A percentile compares a stretch with the other conserved stretches of the same genome.
Conservation (phyloP, 2,797 vertebrate genomes). For the Mus caroli region DNA sequence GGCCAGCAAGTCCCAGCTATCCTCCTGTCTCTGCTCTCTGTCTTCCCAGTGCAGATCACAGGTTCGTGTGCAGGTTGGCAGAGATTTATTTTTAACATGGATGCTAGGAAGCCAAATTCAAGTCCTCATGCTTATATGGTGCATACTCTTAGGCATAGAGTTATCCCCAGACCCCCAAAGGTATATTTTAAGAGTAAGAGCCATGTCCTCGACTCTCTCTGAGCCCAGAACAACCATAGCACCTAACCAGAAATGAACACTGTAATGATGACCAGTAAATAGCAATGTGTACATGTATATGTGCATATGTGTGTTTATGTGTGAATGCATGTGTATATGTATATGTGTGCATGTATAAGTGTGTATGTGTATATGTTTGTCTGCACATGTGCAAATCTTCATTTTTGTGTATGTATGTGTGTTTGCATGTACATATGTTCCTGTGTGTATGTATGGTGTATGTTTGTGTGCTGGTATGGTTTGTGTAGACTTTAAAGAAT, state of each 20-base stretch:
- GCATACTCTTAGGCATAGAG: not conserved
- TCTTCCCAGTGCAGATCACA: not conserved
- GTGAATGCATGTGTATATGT: not conserved
- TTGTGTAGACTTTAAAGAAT: not conserved
- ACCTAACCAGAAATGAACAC: rapidly evolving
- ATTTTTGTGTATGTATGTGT: not conserved
- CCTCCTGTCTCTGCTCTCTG: not conserved
- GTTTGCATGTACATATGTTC: not conserved
- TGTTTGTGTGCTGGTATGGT: not conserved
- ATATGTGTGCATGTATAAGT: not conserved
- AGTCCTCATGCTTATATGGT: not conserved
- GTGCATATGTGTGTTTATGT: not conserved
- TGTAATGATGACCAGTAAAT: not conserved
- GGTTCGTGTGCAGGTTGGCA: rapidly evolving
- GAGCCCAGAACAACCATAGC: not conserved
- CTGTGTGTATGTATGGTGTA: not conserved
- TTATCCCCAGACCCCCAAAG: no score
- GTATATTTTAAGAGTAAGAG: not conserved
- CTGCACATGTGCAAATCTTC: no score
- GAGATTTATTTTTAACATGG: not conserved
- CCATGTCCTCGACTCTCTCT: not conserved
- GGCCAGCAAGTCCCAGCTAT: not conserved
- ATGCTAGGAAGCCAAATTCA: not conserved
- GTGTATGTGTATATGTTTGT: not conserved
- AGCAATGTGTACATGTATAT: not conserved